Evolutionary conservation across 2,888 invertebrate genomes (phyloP), one percentile per base, ranked within the genome.

Genomic region (Junonia oenone): DNA sequence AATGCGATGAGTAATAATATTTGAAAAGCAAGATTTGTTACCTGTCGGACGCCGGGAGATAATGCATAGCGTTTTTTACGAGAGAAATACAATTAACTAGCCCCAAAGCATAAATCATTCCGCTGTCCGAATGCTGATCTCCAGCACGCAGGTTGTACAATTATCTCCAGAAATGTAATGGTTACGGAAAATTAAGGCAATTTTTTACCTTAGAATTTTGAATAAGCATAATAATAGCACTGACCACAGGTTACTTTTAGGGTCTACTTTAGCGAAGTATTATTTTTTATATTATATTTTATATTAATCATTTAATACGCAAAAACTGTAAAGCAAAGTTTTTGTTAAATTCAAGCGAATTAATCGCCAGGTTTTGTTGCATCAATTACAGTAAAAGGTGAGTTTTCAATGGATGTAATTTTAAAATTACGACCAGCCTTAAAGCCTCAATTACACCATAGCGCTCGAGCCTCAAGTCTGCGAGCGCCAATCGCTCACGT

Each of bases 1-100:
- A 86, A 86, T 83, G 74, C 90, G 90, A 88, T 90, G 90, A 90
- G 87, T 90, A 89, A 87, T 87, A 88, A 83, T 90, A 88, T 89
- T 88, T 86, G 86, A 88, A 87, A 89, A 86, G 82, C 79, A 83
- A 88, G 90, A 89, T 88, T 89, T 90, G 86, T 87, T 89, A 88
- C 90, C 90, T 90, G 90, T 87, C 88, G 79, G 76, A 83, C 84
- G 82, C 71, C 74, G 71, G 71, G 73, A 87, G 88, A 87, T 87
- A 86, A 86, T 83, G 75, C 83, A 74, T 74, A 66, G 67, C 69
- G 75, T 86, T 87, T 87, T 88, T 88, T 84, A 77, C 78, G 72
- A 76, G 80, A 81, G 84, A 85, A 87, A 87, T 83, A 89, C 86
- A 89, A 89, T 89, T 88, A 89, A 87, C 86, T 88, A 87, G 82